A percentile compares a stretch with the other conserved stretches of the same genome.
Evolutionary conservation across 2,888 invertebrate species (phyloP).

Genomic region (Lasioglossum figueresi): DNA sequence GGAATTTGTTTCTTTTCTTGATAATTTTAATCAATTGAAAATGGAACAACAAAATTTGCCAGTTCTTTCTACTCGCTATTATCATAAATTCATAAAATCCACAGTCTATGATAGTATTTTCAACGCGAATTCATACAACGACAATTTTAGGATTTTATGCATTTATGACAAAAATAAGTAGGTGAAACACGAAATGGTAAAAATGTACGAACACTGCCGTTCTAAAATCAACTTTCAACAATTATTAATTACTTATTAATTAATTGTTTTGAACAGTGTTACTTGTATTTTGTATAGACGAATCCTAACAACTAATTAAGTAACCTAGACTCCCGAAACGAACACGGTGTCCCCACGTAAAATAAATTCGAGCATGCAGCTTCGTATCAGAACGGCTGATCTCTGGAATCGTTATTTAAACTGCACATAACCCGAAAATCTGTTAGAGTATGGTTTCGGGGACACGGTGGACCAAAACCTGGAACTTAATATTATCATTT

Average conservation of each 20-base stretch:
- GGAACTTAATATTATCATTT: conserved; percentile 3
- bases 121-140: too few relatives aligned
- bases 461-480: not conserved
- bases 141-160: not conserved
- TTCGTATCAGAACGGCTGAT: conserved; percentile 16
- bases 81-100: too few relatives aligned
- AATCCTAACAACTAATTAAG: not conserved
- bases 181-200: not conserved
- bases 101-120: too few relatives aligned
- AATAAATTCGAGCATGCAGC: not conserved
- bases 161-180: not conserved
- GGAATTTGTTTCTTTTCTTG: too few relatives aligned
- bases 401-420: conserved; percentile 2
- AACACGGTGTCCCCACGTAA: not conserved
- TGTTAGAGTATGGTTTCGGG: not conserved
- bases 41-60: too few relatives aligned
- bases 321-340: not conserved
- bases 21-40: too few relatives aligned
- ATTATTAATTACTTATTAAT: not conserved
- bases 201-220: not conserved
- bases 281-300: not conserved
- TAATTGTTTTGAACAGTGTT: not conserved
- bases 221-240: not conserved
- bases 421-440: not conserved
- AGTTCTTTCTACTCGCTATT: too few relatives aligned